A percentile compares a stretch with the other conserved stretches of the same genome.
Evolutionary conservation across 2,888 invertebrate genomes (phyloP).

Genomic region (Dasysyrphus albostriatus): DNA sequence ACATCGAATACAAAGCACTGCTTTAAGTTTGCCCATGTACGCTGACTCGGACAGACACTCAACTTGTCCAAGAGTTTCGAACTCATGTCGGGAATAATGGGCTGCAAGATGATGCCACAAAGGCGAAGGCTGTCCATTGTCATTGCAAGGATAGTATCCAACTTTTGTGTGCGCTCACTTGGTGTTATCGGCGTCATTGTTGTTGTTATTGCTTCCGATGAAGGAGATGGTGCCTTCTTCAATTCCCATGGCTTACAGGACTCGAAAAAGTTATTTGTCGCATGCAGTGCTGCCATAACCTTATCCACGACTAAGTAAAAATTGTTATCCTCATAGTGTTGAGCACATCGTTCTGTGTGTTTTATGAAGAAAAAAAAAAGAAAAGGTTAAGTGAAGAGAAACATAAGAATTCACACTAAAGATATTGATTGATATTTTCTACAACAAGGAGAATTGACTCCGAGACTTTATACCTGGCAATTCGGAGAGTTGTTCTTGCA

Average conservation of each 20-base stretch:
- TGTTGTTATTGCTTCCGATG: slow-evolving; percentile 13
- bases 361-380: slow-evolving; percentile 72
- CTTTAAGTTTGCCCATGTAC: slow-evolving; percentile 85
- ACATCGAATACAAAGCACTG: slow-evolving; percentile 78
- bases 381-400: neutral
- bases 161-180: slow-evolving; percentile 85
- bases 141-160: slow-evolving; percentile 91
- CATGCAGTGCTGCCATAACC: slow-evolving; percentile 89
- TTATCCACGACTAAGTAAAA: slow-evolving; percentile 93
- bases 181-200: slow-evolving; percentile 16
- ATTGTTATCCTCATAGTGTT: slow-evolving; percentile 90
- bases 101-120: slow-evolving; percentile 91
- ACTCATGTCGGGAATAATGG: slow-evolving; percentile 91
- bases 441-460: slow-evolving; percentile 59
- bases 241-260: slow-evolving; percentile 95
- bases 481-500: slow-evolving; percentile 85
- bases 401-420: slow-evolving; percentile 32
- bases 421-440: slow-evolving; percentile 49
- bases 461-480: slow-evolving; percentile 85
- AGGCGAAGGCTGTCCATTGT: slow-evolving; percentile 94
- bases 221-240: slow-evolving; percentile 84
- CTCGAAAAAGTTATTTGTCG: slow-evolving; percentile 94
- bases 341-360: slow-evolving; percentile 86
- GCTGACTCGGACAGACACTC: slow-evolving; percentile 83
- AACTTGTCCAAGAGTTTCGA: slow-evolving; percentile 89